Conservation (phyloP, 2,888 invertebrate genomes). For the Camptogramma bilineatum region DNA sequence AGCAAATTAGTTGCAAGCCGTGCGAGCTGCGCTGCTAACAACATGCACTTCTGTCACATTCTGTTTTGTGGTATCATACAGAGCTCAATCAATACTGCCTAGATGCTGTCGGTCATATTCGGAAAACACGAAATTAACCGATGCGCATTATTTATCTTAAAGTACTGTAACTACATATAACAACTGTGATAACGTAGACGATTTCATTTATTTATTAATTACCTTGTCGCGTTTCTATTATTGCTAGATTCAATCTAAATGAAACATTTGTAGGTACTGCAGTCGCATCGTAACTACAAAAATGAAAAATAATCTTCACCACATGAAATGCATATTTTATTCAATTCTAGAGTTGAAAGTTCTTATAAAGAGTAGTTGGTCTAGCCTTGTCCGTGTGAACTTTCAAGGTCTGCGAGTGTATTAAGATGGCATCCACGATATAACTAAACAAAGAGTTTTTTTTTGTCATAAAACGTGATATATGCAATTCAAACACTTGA, state of each 20-base stretch:
- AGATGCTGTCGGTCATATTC: too few species aligned
- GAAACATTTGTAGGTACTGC: slow-evolving; percentile 16
- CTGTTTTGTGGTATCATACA: too few species aligned
- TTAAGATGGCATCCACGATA: slow-evolving; percentile 42
- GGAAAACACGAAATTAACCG: too few species aligned
- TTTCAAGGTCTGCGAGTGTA: slow-evolving; percentile 39
- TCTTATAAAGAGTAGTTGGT: slow-evolving; percentile 46
- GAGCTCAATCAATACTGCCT: too few species aligned
- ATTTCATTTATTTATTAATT: too few species aligned
- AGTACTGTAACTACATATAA: too few species aligned
- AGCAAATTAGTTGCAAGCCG: too few species aligned
- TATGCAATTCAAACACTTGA: slow-evolving; percentile 28
- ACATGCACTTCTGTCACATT: too few species aligned
- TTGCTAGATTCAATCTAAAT: slow-evolving; percentile 5
- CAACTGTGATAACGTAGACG: too few species aligned
- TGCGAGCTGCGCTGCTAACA: too few species aligned
- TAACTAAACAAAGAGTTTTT: slow-evolving; percentile 26
- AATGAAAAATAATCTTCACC: slow-evolving; percentile 7
- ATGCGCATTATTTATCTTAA: too few species aligned
- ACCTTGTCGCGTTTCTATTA: too few species aligned
- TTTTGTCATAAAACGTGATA: slow-evolving; percentile 33
- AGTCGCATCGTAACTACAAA: slow-evolving; percentile 17
- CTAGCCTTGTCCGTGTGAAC: slow-evolving; percentile 52
- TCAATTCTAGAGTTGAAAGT: slow-evolving; percentile 41
- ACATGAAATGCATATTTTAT: slow-evolving; percentile 25